Percentiles rank a stretch among this genome's conserved stretches.
Evolutionary conservation across 2,797 vertebrate genomes (phyloP).

Genomic region (Hoplostethus mediterraneus): DNA sequence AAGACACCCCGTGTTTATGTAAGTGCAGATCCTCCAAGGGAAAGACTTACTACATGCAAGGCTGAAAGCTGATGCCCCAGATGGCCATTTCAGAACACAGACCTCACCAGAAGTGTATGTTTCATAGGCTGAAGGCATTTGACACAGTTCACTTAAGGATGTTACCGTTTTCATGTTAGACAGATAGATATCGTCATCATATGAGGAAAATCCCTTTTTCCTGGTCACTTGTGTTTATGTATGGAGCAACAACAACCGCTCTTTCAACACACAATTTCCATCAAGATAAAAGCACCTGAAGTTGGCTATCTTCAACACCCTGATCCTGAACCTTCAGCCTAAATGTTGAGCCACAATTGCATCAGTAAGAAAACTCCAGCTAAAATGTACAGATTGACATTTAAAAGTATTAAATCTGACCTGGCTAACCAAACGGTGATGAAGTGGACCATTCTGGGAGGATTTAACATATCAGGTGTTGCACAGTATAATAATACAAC

Average conservation of each 20-base stretch:
- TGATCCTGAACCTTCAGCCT: not conserved
- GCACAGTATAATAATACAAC: slow-evolving; percentile 20
- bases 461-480: slow-evolving; percentile 45
- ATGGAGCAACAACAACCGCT: not conserved
- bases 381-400: slow-evolving; percentile 20
- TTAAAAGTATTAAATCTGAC: slow-evolving; percentile 9
- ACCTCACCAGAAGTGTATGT: slow-evolving; percentile 42
- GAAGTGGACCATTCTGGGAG: slow-evolving; percentile 10
- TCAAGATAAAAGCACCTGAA: not conserved
- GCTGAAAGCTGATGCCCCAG: slow-evolving; percentile 62
- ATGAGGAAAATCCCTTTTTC: not conserved
- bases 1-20: slow-evolving; percentile 68
- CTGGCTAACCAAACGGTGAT: slow-evolving; percentile 10
- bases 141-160: slow-evolving; percentile 42
- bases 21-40: slow-evolving; percentile 54
- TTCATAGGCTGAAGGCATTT: slow-evolving; percentile 50
- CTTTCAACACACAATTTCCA: not conserved
- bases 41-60: slow-evolving; percentile 52
- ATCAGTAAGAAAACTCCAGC: slow-evolving; percentile 9
- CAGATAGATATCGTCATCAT: slow-evolving; percentile 13
- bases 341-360: slow-evolving; percentile 13
- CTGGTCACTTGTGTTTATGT: not conserved
- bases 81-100: slow-evolving; percentile 48
- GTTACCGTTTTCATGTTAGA: slow-evolving; percentile 25
- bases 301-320: not conserved